phyloP scores from a whole-genome alignment of 2,113 vertebrate species.

The Nannospalax galili region DNA sequence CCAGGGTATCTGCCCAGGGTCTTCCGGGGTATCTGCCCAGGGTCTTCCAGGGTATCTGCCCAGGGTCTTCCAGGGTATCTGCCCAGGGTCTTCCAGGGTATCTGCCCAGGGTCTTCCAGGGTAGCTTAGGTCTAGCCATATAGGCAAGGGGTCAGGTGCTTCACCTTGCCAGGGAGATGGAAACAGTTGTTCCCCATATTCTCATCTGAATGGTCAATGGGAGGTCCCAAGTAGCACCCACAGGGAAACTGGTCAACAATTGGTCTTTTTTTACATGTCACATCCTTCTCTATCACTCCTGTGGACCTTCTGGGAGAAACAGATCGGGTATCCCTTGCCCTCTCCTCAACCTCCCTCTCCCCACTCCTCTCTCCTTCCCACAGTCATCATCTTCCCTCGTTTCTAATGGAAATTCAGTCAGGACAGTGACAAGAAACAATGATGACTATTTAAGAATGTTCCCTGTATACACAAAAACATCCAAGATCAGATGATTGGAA shows the following conservation, averaged over 20 bases:
- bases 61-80: not conserved
- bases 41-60: not conserved
- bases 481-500: not conserved
- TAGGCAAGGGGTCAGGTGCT: not conserved
- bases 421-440: not conserved
- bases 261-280: not conserved
- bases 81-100: not conserved
- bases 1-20: not conserved
- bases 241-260: not conserved
- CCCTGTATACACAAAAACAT: not conserved
- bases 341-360: not conserved
- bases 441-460: not conserved
- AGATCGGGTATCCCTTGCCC: not conserved
- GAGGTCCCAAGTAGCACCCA: not conserved
- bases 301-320: not conserved
- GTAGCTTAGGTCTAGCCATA: not conserved
- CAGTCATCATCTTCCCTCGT: not conserved
- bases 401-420: not conserved
- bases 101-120: no score
- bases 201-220: not conserved
- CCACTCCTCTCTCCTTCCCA: not conserved
- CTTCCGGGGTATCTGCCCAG: not conserved
- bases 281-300: not conserved
- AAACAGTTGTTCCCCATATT: not conserved
- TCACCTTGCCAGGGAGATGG: not conserved